phyloP scores from a whole-genome alignment of 2,888 invertebrate species.

The Dicycla oo region DNA sequence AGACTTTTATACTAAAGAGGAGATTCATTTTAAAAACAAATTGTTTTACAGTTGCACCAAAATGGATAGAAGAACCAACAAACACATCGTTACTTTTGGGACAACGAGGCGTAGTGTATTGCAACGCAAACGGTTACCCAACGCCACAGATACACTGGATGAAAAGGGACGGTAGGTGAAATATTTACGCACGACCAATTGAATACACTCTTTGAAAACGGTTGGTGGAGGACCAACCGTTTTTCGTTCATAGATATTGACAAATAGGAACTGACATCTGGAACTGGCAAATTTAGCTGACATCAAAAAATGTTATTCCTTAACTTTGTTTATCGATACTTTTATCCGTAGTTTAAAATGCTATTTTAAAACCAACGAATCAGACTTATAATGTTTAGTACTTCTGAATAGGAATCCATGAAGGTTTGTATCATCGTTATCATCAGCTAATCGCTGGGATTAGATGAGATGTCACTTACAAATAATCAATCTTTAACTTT shows the following conservation, averaged over 20 bases:
- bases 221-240: too few species aligned
- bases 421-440: background rate
- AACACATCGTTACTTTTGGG: constrained; percentile 94
- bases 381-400: background rate
- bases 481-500: background rate
- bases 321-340: background rate
- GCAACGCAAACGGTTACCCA: constrained; percentile 95
- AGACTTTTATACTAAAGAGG: background rate
- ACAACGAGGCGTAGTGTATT: constrained; percentile 93
- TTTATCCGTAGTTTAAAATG: background rate
- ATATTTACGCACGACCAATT: constrained; percentile 40
- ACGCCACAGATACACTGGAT: constrained; percentile 94
- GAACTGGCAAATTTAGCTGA: too few species aligned
- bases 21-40: background rate
- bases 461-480: too few species aligned
- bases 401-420: background rate
- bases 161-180: constrained; percentile 92
- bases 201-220: constrained; percentile 7
- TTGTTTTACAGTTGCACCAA: constrained; percentile 92
- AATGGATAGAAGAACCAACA: constrained; percentile 94
- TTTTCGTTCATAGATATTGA: background rate
- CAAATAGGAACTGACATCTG: background rate
- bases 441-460: background rate
- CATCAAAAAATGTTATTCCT: background rate
- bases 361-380: background rate